A percentile compares a stretch with the other conserved stretches of the same genome.
Evolutionary conservation across 2,113 vertebrate genomes (phyloP).

Genomic region (mouse (Mus musculus)): GRCm39 chr6:85841501-85842000

Average conservation of each 20-base stretch:
- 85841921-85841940: not conserved
- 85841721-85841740: too few species aligned
- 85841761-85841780: not conserved
- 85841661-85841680: not conserved
- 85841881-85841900: too few species aligned
- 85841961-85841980: too few species aligned
- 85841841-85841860: not conserved
- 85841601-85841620: not conserved
- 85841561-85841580: not conserved
- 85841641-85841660: not conserved
- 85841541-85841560: too few species aligned
- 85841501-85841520: not conserved
- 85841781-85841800: not conserved
- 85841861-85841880: not conserved
- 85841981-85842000: too few species aligned
- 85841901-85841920: not conserved
- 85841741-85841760: not conserved
- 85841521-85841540: not conserved
- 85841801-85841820: not conserved
- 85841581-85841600: not conserved
- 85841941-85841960: not conserved
- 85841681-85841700: not conserved
- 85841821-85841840: not conserved
- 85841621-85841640: not conserved
- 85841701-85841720: not conserved